A percentile compares a stretch with the other conserved stretches of the same genome.
These are phyloP conservation scores for Prenolepis imparis DNA, from an alignment of 2,888 invertebrate genomes.

Conservation along the genomic window DNA sequence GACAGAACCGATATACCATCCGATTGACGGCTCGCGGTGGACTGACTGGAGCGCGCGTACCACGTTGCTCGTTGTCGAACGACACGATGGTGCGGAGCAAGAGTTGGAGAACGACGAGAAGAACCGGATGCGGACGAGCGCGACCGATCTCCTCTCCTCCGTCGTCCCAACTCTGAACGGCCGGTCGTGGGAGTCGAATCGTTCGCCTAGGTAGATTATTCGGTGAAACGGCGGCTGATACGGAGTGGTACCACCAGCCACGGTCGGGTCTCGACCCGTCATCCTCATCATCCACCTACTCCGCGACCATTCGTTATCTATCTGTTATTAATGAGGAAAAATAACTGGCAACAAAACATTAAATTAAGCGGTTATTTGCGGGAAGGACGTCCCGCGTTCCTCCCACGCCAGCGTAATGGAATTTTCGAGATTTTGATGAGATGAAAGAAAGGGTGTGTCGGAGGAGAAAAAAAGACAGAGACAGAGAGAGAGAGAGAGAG, in stretches of 20 bases:
- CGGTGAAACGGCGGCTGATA: conserved; percentile 69
- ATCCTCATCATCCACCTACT: conserved; percentile 61
- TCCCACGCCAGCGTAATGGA: not conserved
- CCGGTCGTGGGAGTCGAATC: conserved; percentile 77
- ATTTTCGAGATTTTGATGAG: conserved; percentile 12
- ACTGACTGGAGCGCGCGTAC: conserved; percentile 72
- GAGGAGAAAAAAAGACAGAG: not conserved
- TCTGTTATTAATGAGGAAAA: not conserved
- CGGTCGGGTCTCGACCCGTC: conserved; percentile 63
- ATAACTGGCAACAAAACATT: not conserved
- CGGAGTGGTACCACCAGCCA: conserved; percentile 75
- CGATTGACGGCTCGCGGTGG: conserved; percentile 67
- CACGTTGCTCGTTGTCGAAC: no score
- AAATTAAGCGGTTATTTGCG: conserved; percentile 8
- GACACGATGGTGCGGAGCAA: no score
- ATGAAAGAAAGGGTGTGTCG: not conserved
- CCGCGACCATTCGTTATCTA: conserved; percentile 1
- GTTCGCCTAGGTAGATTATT: conserved; percentile 71
- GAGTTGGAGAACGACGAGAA: conserved; percentile 41
- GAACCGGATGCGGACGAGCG: conserved; percentile 61
- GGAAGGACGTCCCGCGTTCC: no score
- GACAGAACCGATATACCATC: conserved; percentile 41
- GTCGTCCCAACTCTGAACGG: conserved; percentile 63
- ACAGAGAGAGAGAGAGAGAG: no score
- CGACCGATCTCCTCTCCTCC: conserved; percentile 4